Evolutionary conservation across 2,888 invertebrate species (phyloP), one percentile per base, ranked within the genome.

Genomic region (Hypena proboscidalis): DNA sequence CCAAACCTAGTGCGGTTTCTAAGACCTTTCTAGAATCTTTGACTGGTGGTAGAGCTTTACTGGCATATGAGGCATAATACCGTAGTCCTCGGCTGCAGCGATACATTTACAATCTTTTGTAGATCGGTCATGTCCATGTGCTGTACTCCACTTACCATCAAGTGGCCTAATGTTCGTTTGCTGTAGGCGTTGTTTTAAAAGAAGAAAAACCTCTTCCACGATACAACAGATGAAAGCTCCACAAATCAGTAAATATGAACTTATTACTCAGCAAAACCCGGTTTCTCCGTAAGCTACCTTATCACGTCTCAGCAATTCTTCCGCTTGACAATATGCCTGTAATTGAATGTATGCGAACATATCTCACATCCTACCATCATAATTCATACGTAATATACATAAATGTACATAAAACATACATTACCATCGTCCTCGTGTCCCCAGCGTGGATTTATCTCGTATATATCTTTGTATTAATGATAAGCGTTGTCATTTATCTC

Each of bases 401-500:
- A 59, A 58, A 59, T 59, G 59, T 59, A 59, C 59, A 63, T 60
- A 60, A 54, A 59, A 54, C 50, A 32, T 59, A 54, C 60, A 59
- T 64, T 54, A 60, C 33, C 38, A 44, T 38, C 41, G 41, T 43
- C 56, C 41, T 44, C 38, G 40, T 56, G 50, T 56, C 52, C 51
- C 47, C 13, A 36, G 58, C 39, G 53, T 47, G 48, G 58, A 58
- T 31, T 48, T 62, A 58, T 58, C 65, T 64, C 39, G 39, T 35
- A 59, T 64, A 60, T 47, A 64, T 64, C 60, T 64, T 37, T 42
- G 51, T 59, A 59, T 60, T 59, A 60, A 64, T 55, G 60, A 64
- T 59, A 59, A 64, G 56, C 56, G 55, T 63, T 67, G 61, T 61
- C 64, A 61, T 67, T 63, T 67, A 69, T 58, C 70, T 52, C 43